Evolutionary conservation across 2,888 invertebrate species (phyloP).

Genomic region (Cephus spinipes): DNA sequence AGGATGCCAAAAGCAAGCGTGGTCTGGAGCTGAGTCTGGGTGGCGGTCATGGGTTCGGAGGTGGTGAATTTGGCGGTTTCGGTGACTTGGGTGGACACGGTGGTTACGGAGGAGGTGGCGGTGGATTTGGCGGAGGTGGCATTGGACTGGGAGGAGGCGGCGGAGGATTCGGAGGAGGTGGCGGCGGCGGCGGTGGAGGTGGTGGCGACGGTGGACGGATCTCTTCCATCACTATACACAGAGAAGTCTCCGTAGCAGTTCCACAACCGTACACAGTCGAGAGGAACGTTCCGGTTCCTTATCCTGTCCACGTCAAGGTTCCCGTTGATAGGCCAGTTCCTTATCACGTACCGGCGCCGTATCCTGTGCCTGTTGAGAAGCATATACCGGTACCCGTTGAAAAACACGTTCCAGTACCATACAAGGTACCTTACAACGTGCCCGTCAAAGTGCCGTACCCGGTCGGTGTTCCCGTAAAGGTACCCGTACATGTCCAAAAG

Average conservation of each 20-base stretch:
- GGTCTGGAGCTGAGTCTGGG: conserved; percentile 56
- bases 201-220: conserved; percentile 50
- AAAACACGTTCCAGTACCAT: conserved; percentile 45
- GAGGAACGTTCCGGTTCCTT: conserved; percentile 52
- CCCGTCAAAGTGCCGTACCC: conserved; percentile 50
- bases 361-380: conserved; percentile 55
- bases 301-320: conserved; percentile 50
- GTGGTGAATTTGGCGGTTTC: conserved; percentile 9
- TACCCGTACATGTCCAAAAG: conserved; percentile 44
- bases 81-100: conserved; percentile 25
- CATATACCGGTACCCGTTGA: conserved; percentile 50
- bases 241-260: conserved; percentile 54
- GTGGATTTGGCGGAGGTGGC: conserved; percentile 27
- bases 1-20: conserved; percentile 53
- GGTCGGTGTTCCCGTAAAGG: conserved; percentile 51
- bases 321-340: conserved; percentile 55
- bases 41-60: conserved; percentile 8
- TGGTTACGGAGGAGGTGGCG: conserved; percentile 8
- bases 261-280: conserved; percentile 59
- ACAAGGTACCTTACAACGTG: conserved; percentile 53
- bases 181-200: conserved; percentile 34
- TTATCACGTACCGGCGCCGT: conserved; percentile 45
- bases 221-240: conserved; percentile 56
- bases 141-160: conserved; percentile 35
- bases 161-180: conserved; percentile 27